Evolutionary conservation across 2,888 invertebrate species (phyloP), one percentile per base, ranked within the genome.

Genomic region (Nomada fucata): DNA sequence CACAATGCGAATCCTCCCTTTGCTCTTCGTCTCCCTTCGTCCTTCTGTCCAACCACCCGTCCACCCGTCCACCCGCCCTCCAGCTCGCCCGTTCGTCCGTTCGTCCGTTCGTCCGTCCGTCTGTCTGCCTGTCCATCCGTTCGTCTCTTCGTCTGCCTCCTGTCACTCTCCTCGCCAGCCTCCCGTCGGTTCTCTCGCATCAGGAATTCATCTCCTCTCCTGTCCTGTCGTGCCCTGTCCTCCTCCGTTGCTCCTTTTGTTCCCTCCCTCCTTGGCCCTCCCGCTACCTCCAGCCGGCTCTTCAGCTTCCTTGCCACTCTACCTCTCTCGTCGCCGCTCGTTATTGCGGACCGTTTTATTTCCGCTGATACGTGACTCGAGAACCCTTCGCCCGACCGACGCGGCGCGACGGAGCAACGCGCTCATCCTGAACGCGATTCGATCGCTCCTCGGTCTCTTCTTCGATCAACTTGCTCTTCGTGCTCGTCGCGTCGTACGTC

Each of bases 141-240:
- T 90, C 91, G 91, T 92, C 92, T 91, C 91, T 87, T 91, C 90
- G 90, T 92, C 92, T 91, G 90, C 92, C 90, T 92, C 91, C 91
- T 90, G 90, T 91, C 91, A 90, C 90, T 91, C 91, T 90, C 85
- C 87, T 86, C 89, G 84, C 89, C 90, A 87, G 90, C 87, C 90
- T 90, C 90, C 90, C 90, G 90, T 88, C 91, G 90, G 87, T 88
- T 86, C 87, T 87, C 86, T 87, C 86, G 86, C 88, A 85, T 89
- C 89, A 89, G 86, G 83, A 86, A 88, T 86, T 86, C 86, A 87
- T 86, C 88, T 89, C 89, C 82, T 84, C 85, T 90, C 84, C 86
- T 85, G 85, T 83, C 84, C 89, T 88, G 84, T 88, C 84, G 84
- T 85, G 86, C 79, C 85, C 86, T 87, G 77, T 87, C 86, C 86